These are phyloP conservation scores for Labeo calbasu DNA, from an alignment of 2,797 vertebrate genomes.

Conservation along the genomic window DNA sequence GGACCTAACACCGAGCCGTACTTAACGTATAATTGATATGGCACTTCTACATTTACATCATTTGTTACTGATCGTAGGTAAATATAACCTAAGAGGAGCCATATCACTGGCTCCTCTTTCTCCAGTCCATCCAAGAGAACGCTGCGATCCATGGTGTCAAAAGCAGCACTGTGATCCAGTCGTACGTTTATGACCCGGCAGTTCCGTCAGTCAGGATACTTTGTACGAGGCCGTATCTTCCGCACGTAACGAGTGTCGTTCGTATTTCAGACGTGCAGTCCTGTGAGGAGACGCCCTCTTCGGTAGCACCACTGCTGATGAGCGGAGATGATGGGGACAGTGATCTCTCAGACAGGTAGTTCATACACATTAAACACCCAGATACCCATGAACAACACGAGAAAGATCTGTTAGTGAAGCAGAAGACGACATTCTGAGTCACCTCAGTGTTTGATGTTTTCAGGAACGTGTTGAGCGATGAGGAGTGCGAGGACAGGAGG, in stretches of 20 bases:
- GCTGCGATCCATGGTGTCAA: neutral
- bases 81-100: no score
- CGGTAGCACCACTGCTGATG: slow-evolving; percentile 77
- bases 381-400: neutral
- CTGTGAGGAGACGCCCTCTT: slow-evolving; percentile 73
- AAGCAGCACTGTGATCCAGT: neutral
- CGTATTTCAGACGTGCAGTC: slow-evolving; percentile 74
- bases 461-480: slow-evolving; percentile 79
- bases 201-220: neutral
- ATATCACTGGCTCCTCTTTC: no score
- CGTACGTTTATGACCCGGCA: neutral
- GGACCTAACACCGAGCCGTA: neutral
- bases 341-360: slow-evolving; percentile 89
- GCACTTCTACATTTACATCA: neutral
- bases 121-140: neutral
- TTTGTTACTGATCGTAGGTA: neutral
- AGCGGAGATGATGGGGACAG: slow-evolving; percentile 79
- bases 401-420: neutral
- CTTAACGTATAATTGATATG: neutral
- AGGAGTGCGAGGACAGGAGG: slow-evolving; percentile 75
- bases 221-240: neutral
- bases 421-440: no score
- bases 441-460: neutral
- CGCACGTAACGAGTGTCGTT: slow-evolving; percentile 49
- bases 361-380: slow-evolving; percentile 25